Percentiles rank a stretch among this genome's conserved stretches.
Evolutionary conservation across 2,888 invertebrate genomes (phyloP).

Genomic region (Atrina japonica): DNA sequence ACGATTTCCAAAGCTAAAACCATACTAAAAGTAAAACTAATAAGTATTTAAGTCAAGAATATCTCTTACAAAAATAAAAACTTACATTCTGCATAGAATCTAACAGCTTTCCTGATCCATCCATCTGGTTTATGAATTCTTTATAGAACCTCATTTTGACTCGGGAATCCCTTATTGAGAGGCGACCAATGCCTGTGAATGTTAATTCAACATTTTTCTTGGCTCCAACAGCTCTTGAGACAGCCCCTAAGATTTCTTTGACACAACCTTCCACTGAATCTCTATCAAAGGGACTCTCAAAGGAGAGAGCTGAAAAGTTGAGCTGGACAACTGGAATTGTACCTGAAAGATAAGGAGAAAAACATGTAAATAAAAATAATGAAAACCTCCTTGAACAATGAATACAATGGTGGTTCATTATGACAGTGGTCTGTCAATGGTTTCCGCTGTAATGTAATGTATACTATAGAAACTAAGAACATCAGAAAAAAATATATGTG

Average conservation of each 20-base stretch:
- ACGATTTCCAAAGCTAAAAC: too few species aligned
- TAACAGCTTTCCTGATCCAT: conserved; percentile 77
- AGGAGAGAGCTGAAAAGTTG: conserved; percentile 78
- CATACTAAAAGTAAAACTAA: too few species aligned
- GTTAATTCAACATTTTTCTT: conserved; percentile 78
- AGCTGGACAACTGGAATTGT: conserved; percentile 79
- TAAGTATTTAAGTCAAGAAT: too few species aligned
- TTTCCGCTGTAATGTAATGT: too few species aligned
- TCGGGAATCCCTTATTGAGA: conserved; percentile 76
- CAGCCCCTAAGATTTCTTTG: conserved; percentile 77
- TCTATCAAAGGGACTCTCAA: conserved; percentile 78
- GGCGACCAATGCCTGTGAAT: conserved; percentile 78
- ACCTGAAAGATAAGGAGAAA: conserved; percentile 64
- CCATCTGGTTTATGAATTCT: conserved; percentile 79
- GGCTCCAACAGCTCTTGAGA: conserved; percentile 72
- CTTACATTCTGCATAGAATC: conserved; percentile 80
- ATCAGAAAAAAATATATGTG: too few species aligned
- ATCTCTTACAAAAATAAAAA: too few species aligned
- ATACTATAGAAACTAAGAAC: too few species aligned
- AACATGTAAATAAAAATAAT: not conserved
- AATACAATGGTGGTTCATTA: too few species aligned
- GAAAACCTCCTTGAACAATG: too few species aligned
- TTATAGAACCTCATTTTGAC: conserved; percentile 81
- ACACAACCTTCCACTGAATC: conserved; percentile 80
- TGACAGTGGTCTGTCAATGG: too few species aligned